Conservation (phyloP, 2,113 vertebrate species). For the Prinia subflava region DNA sequence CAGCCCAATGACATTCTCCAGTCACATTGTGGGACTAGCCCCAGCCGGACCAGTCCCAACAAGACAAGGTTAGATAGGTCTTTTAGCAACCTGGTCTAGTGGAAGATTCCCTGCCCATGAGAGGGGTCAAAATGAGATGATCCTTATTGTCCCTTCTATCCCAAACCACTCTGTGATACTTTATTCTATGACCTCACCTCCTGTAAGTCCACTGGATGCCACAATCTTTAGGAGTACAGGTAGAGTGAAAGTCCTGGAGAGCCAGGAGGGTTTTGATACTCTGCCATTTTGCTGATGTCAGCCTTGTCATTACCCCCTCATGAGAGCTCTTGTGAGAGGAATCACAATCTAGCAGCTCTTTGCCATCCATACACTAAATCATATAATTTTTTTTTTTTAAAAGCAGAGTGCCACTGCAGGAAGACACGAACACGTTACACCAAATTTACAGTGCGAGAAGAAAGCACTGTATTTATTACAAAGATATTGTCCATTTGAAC, state of each 20-base stretch:
- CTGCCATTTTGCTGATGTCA: not conserved
- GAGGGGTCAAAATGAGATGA: not conserved
- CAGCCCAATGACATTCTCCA: not conserved
- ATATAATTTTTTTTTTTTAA: not conserved
- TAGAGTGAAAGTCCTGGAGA: not conserved
- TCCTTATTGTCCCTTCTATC: not conserved
- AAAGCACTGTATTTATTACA: not conserved
- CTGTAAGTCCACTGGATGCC: not conserved
- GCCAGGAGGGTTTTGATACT: not conserved
- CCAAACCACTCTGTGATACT: not conserved
- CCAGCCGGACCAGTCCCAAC: not conserved
- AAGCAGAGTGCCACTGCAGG: not conserved
- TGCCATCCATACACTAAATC: not conserved
- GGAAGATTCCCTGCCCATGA: not conserved
- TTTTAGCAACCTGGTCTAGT: not conserved
- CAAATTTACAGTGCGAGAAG: not conserved
- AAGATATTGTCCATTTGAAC: not conserved
- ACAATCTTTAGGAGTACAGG: not conserved
- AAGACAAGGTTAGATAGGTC: not conserved
- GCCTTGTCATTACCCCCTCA: not conserved
- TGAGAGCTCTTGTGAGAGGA: not conserved
- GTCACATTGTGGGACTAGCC: not conserved
- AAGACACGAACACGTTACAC: not conserved
- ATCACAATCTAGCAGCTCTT: not conserved
- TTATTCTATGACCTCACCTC: not conserved